A percentile compares a stretch with the other conserved stretches of the same genome.
Conservation (phyloP, 2,888 invertebrate genomes). For the Sinodicranocentrus sp. region DNA sequence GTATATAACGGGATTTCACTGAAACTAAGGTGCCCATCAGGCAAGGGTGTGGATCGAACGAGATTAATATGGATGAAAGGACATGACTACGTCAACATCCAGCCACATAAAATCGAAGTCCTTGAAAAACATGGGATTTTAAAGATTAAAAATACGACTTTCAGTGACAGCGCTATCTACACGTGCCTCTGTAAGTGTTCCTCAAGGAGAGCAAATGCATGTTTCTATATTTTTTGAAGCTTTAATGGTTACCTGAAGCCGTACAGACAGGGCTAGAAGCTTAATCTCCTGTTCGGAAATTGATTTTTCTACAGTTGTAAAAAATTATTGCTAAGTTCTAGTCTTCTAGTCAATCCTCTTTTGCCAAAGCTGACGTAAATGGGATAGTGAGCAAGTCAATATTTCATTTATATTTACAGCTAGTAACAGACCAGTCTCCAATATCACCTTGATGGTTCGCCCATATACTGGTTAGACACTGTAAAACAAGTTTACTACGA, state of each 20-base stretch:
- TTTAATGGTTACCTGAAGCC: no score
- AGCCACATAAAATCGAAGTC: conserved; percentile 89
- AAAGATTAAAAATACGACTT: conserved; percentile 88
- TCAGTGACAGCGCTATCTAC: conserved; percentile 90
- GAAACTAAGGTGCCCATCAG: conserved; percentile 93
- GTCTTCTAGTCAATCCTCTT: no score
- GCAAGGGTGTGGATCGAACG: conserved; percentile 80
- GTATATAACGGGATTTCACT: conserved; percentile 94
- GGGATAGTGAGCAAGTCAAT: no score
- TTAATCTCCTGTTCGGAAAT: conserved; percentile 50
- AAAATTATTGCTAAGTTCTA: no score
- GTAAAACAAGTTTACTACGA: neutral
- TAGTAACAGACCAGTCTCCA: conserved; percentile 72
- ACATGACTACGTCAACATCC: conserved; percentile 83
- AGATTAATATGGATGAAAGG: conserved; percentile 95
- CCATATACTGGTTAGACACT: conserved; percentile 67
- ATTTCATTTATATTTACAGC: no score
- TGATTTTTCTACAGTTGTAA: conserved; percentile 7
- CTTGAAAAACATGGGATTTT: conserved; percentile 94
- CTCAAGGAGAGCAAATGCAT: no score
- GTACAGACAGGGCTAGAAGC: no score
- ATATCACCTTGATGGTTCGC: conserved; percentile 73
- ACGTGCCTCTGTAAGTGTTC: conserved; percentile 85
- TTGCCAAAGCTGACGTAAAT: no score
- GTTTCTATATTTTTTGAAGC: no score